Evolutionary conservation across 2,797 vertebrate species (phyloP).

Genomic region (Vireo griseus): DNA sequence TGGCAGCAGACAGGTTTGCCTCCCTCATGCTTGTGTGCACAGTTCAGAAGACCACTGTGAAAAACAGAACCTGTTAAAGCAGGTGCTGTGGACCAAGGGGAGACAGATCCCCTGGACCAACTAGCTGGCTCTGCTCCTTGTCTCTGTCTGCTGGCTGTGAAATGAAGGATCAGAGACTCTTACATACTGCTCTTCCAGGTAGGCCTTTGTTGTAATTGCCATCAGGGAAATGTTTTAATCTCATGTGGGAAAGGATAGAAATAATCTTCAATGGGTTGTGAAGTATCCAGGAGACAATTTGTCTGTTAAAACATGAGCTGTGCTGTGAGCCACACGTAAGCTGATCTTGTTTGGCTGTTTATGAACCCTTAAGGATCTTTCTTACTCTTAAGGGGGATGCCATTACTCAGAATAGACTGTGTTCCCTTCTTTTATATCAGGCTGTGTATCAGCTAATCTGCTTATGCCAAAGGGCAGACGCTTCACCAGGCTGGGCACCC

Average conservation of each 20-base stretch:
- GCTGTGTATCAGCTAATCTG: neutral
- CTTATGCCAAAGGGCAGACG: neutral
- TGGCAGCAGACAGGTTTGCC: neutral
- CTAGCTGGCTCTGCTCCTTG: neutral
- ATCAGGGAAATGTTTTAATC: slow-evolving; percentile 3
- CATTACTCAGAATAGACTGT: neutral
- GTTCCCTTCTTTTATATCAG: neutral
- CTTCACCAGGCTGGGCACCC: neutral
- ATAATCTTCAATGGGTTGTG: neutral
- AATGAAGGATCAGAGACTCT: neutral
- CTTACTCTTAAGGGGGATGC: neutral
- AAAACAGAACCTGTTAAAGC: neutral
- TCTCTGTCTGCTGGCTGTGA: neutral
- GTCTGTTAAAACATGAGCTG: neutral
- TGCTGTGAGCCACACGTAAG: neutral
- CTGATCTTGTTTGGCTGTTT: neutral
- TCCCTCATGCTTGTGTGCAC: neutral
- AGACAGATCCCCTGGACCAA: neutral
- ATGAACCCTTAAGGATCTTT: neutral
- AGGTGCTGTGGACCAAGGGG: neutral
- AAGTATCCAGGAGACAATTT: neutral
- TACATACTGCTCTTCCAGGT: neutral
- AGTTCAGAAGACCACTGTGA: neutral
- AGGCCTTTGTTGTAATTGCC: neutral
- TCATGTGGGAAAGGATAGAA: neutral